phyloP scores from a whole-genome alignment of 1,140 invertebrate genomes.

The Heliconius hewitsoni region DNA sequence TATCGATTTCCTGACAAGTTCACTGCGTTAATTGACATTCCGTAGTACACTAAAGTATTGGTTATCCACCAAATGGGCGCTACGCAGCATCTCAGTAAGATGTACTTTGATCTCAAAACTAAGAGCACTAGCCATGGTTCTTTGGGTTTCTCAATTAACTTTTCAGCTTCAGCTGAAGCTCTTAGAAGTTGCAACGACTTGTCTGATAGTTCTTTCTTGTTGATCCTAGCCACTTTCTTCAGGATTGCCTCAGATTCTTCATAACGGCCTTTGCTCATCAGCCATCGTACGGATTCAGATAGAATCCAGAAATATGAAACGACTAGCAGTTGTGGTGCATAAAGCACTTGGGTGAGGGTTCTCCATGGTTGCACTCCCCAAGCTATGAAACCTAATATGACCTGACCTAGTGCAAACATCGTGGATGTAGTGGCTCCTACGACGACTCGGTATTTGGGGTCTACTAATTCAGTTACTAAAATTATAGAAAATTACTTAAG shows the following conservation, averaged over 20 bases:
- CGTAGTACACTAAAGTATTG: conserved; percentile 90
- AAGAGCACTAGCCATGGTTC: conserved; percentile 75
- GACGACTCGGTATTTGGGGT: conserved; percentile 86
- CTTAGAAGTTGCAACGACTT: conserved; percentile 78
- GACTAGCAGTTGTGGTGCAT: conserved; percentile 85
- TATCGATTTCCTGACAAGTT: conserved; percentile 86
- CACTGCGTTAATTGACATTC: conserved; percentile 90
- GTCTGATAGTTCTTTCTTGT: conserved; percentile 83
- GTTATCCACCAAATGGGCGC: conserved; percentile 88
- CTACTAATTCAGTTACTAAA: conserved; percentile 88
- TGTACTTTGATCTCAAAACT: conserved; percentile 82
- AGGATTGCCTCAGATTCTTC: conserved; percentile 84
- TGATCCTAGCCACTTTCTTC: conserved; percentile 84
- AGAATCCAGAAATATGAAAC: conserved; percentile 85
- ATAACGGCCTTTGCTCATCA: conserved; percentile 84
- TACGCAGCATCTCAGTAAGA: conserved; percentile 84
- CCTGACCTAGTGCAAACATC: conserved; percentile 87
- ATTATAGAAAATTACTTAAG: conserved; percentile 48
- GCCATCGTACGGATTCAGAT: conserved; percentile 89
- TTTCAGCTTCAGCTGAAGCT: conserved; percentile 60
- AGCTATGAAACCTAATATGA: conserved; percentile 85
- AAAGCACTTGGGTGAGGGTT: conserved; percentile 85
- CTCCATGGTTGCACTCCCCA: conserved; percentile 88
- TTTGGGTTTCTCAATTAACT: conserved; percentile 50
- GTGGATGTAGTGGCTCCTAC: conserved; percentile 87